A percentile compares a stretch with the other conserved stretches of the same genome.
Conservation (phyloP, 2,113 vertebrate genomes). For the Phyllostomus discolor region DNA sequence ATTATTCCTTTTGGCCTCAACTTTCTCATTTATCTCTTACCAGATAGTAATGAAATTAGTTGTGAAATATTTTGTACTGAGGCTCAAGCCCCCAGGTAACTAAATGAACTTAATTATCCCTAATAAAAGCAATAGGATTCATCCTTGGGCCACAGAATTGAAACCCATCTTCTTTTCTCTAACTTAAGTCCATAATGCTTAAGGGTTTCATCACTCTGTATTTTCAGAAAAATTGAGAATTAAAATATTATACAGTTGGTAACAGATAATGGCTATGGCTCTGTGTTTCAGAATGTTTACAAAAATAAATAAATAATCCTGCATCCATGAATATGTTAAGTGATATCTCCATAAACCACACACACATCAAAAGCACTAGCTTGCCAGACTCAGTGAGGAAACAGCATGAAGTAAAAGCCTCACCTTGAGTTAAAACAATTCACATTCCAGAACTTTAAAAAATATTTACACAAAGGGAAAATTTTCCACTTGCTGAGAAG, state of each 20-base stretch:
- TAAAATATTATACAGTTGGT: background rate
- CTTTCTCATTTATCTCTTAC: background rate
- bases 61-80: background rate
- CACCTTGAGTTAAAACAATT: background rate
- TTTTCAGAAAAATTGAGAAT: conserved; percentile 6
- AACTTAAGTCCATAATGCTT: background rate
- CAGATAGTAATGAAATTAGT: background rate
- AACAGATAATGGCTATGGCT: background rate
- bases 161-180: background rate
- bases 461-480: background rate
- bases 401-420: background rate
- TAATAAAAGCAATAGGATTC: background rate
- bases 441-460: background rate
- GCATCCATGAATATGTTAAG: background rate
- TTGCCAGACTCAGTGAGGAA: background rate
- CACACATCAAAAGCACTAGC: background rate
- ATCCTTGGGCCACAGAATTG: background rate
- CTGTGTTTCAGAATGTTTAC: background rate
- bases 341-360: background rate
- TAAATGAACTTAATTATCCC: background rate
- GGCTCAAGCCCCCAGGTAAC: background rate
- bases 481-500: background rate
- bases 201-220: background rate
- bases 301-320: background rate
- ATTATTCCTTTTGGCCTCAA: background rate